Conservation (phyloP, 2,113 vertebrate species). For the Entomyzon cyanotis region DNA sequence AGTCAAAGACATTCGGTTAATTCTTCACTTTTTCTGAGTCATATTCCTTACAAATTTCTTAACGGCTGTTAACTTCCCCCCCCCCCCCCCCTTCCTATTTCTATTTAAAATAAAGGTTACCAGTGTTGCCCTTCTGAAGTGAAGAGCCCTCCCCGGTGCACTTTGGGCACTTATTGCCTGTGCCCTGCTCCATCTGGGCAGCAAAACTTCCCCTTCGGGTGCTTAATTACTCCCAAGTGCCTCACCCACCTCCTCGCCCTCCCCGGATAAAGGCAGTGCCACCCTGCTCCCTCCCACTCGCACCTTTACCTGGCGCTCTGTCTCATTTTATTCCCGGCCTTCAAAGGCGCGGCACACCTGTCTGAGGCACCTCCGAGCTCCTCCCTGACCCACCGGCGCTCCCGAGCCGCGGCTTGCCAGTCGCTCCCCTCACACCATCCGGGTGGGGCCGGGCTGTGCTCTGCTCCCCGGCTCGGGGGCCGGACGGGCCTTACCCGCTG, state of each 20-base stretch:
- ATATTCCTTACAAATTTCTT: background rate
- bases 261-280: background rate
- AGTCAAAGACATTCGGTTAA: background rate
- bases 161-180: background rate
- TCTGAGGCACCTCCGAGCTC: background rate
- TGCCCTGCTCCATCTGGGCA: background rate
- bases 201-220: background rate
- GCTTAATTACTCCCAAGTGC: accelerated
- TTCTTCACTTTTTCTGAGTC: background rate
- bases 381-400: background rate
- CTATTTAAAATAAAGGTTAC: background rate
- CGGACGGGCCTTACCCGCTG: background rate
- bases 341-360: background rate
- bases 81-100: background rate
- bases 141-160: too few relatives aligned
- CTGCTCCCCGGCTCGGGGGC: too few relatives aligned
- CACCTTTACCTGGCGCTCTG: background rate
- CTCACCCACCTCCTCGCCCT: background rate
- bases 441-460: accelerated
- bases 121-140: background rate
- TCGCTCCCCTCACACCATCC: background rate
- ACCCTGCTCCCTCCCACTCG: background rate
- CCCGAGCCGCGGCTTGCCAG: accelerated
- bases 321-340: background rate
- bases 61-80: background rate